These are phyloP conservation scores for Baccha elongata DNA, from an alignment of 2,888 invertebrate species.

Conservation along the genomic window DNA sequence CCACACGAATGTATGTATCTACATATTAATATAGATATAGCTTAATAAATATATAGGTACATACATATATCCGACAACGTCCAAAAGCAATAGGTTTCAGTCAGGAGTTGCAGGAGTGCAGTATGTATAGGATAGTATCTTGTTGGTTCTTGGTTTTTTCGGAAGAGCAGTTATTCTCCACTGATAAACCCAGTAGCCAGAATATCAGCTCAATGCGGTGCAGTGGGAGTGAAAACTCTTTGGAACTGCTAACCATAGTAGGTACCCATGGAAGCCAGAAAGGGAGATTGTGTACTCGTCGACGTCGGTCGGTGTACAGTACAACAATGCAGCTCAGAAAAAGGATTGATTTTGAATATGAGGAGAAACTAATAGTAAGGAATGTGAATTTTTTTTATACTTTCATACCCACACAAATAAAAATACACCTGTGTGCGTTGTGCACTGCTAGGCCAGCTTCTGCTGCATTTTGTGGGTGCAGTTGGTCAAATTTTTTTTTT, in stretches of 20 bases:
- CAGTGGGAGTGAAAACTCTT: constrained; percentile 1
- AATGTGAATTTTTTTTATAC: constrained; percentile 26
- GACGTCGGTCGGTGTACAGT: neutral
- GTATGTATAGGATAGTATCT: constrained; percentile 9
- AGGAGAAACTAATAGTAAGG: constrained; percentile 25
- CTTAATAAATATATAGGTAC: neutral
- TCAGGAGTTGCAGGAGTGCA: neutral
- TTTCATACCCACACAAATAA: neutral
- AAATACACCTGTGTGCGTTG: neutral
- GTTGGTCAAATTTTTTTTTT: constrained; percentile 6
- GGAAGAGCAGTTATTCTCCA: constrained; percentile 9
- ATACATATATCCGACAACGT: constrained; percentile 3
- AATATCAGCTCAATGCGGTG: neutral
- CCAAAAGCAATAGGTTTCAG: constrained; percentile 5
- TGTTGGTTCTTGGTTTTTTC: constrained; percentile 36
- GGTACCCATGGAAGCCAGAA: neutral
- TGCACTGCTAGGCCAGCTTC: neutral
- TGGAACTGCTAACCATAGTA: neutral
- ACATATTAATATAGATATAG: neutral
- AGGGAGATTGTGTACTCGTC: neutral
- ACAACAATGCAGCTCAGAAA: constrained; percentile 22
- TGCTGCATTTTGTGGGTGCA: neutral
- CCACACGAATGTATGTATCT: neutral
- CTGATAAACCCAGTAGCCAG: neutral
- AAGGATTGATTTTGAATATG: constrained; percentile 35